Conservation (phyloP, 2,888 invertebrate genomes). For the Choreutis nemorana region DNA sequence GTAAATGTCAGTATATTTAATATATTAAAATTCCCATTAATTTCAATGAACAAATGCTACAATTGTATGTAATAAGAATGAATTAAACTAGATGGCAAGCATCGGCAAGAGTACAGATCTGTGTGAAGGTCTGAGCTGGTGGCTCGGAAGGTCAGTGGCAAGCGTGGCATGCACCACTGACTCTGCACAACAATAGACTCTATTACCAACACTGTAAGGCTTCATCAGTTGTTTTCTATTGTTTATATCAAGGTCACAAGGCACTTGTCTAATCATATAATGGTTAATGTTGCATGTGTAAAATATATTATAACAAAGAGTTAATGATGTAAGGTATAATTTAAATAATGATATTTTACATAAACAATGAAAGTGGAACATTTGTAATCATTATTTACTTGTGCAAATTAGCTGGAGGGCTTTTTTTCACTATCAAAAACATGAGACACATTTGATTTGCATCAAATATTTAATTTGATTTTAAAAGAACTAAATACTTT, state of each 20-base stretch:
- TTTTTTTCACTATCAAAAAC: too few relatives aligned
- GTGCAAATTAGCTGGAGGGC: too few relatives aligned
- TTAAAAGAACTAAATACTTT: too few relatives aligned
- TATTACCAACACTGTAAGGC: neutral
- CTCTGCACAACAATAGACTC: conserved; percentile 3
- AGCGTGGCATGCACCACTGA: conserved; percentile 11
- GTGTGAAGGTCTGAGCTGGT: conserved; percentile 35
- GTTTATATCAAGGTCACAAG: conserved; percentile 31
- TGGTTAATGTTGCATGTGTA: conserved; percentile 20
- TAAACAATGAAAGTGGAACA: too few relatives aligned
- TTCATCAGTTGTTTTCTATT: conserved; percentile 16
- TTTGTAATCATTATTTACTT: too few relatives aligned
- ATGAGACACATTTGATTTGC: too few relatives aligned
- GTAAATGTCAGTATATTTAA: conserved; percentile 1
- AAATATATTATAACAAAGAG: conserved; percentile 1
- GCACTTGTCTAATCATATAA: conserved; percentile 16
- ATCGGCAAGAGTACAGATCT: too few relatives aligned
- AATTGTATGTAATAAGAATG: too few relatives aligned
- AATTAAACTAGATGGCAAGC: too few relatives aligned
- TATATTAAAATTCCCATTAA: conserved; percentile 19
- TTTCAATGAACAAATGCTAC: conserved; percentile 12
- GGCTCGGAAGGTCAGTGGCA: conserved; percentile 45
- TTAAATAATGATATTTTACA: too few relatives aligned
- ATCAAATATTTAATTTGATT: too few relatives aligned
- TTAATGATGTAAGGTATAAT: too few relatives aligned